These are phyloP conservation scores for Ennomos erosarius DNA, from an alignment of 2,888 invertebrate genomes.

Conservation along the genomic window DNA sequence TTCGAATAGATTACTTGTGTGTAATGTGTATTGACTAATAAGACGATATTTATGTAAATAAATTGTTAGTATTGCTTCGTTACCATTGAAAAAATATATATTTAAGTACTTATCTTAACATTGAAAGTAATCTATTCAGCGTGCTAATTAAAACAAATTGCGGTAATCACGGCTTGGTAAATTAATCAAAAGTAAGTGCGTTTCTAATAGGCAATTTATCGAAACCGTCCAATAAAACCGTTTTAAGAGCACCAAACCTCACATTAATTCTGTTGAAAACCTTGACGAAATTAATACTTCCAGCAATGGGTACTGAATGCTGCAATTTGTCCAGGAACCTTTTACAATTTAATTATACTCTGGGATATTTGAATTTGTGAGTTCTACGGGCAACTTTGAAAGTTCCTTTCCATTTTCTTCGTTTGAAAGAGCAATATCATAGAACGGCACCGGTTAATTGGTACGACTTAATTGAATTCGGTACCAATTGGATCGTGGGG, in stretches of 20 bases:
- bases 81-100: too few relatives aligned
- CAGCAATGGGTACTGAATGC: slow-evolving; percentile 50
- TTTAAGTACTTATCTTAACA: too few relatives aligned
- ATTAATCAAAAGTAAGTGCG: slow-evolving; percentile 56
- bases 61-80: too few relatives aligned
- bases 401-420: slow-evolving; percentile 50
- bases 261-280: slow-evolving; percentile 61
- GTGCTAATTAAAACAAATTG: slow-evolving; percentile 50
- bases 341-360: slow-evolving; percentile 67
- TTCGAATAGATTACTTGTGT: too few relatives aligned
- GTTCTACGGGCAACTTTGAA: slow-evolving; percentile 49
- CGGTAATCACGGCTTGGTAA: slow-evolving; percentile 45
- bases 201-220: slow-evolving; percentile 58
- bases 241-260: slow-evolving; percentile 49
- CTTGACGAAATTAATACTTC: slow-evolving; percentile 67
- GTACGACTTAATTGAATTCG: slow-evolving; percentile 59
- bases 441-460: slow-evolving; percentile 57
- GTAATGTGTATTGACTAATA: too few relatives aligned
- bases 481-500: slow-evolving; percentile 47
- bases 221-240: slow-evolving; percentile 55
- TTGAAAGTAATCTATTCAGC: slow-evolving; percentile 24
- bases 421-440: slow-evolving; percentile 56
- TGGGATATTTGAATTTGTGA: slow-evolving; percentile 57
- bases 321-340: slow-evolving; percentile 66
- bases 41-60: too few relatives aligned